Percentiles rank a stretch among this genome's conserved stretches.
phyloP scores from a whole-genome alignment of 2,888 invertebrate species.

The Pammene aurita region DNA sequence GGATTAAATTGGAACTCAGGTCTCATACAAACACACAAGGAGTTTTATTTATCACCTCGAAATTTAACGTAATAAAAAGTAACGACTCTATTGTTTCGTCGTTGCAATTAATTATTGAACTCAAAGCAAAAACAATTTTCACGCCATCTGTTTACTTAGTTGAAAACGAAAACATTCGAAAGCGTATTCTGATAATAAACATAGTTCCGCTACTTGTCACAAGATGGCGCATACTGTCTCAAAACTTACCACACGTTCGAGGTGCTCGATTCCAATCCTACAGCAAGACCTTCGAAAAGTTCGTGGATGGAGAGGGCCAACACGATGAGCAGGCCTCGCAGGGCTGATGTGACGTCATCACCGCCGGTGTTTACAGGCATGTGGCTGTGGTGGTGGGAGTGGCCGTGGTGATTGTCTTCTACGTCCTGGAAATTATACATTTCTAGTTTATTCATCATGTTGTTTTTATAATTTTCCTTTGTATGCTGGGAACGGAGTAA shows the following conservation, averaged over 20 bases:
- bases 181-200: neutral
- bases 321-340: slow-evolving; percentile 90
- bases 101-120: too few species aligned
- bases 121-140: neutral
- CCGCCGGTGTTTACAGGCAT: slow-evolving; percentile 65
- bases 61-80: too few species aligned
- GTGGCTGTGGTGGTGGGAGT: slow-evolving; percentile 72
- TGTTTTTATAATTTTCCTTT: too few species aligned
- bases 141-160: neutral
- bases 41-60: too few species aligned
- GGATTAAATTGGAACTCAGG: too few species aligned
- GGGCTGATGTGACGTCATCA: slow-evolving; percentile 78
- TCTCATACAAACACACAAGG: too few species aligned
- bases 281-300: slow-evolving; percentile 92
- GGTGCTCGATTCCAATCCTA: slow-evolving; percentile 87
- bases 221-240: slow-evolving; percentile 47
- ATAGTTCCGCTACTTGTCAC: slow-evolving; percentile 47
- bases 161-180: neutral
- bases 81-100: too few species aligned
- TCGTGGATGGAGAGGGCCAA: slow-evolving; percentile 93
- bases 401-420: slow-evolving; percentile 58
- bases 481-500: too few species aligned
- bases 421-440: slow-evolving; percentile 55
- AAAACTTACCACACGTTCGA: slow-evolving; percentile 69
- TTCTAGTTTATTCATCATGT: neutral